A percentile compares a stretch with the other conserved stretches of the same genome.
Evolutionary conservation across 2,797 vertebrate genomes (phyloP).

Genomic region (Clarias fuscus): DNA sequence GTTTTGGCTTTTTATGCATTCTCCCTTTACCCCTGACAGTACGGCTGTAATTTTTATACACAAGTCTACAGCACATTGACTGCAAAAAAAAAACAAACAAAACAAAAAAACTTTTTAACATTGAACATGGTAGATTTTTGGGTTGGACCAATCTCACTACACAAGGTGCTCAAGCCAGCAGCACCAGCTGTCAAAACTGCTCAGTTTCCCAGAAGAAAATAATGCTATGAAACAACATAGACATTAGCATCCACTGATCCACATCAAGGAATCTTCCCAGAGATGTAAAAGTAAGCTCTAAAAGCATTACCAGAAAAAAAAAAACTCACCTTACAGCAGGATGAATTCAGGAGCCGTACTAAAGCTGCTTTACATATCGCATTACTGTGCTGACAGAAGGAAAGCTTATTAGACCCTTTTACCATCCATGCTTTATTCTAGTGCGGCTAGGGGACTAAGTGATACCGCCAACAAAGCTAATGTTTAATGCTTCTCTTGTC

Average conservation of each 20-base stretch:
- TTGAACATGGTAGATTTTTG: background rate
- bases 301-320: constrained; percentile 15
- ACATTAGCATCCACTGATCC: constrained; percentile 11
- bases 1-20: background rate
- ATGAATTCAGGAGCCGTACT: background rate
- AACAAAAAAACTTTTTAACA: background rate
- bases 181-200: background rate
- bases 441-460: background rate
- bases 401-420: background rate
- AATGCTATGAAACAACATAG: background rate
- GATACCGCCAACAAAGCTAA: constrained; percentile 6
- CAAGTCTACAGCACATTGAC: background rate
- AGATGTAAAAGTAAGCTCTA: background rate
- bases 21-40: background rate
- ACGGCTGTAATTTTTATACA: background rate
- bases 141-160: background rate
- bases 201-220: background rate
- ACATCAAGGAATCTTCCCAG: background rate
- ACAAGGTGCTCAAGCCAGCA: background rate
- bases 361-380: background rate
- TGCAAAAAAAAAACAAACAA: background rate
- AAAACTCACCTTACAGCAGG: background rate
- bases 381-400: background rate
- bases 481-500: background rate
- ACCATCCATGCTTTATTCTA: constrained; percentile 5